A percentile compares a stretch with the other conserved stretches of the same genome.
Conservation (phyloP, 2,113 vertebrate genomes). For the Sporophila hypoxantha region DNA sequence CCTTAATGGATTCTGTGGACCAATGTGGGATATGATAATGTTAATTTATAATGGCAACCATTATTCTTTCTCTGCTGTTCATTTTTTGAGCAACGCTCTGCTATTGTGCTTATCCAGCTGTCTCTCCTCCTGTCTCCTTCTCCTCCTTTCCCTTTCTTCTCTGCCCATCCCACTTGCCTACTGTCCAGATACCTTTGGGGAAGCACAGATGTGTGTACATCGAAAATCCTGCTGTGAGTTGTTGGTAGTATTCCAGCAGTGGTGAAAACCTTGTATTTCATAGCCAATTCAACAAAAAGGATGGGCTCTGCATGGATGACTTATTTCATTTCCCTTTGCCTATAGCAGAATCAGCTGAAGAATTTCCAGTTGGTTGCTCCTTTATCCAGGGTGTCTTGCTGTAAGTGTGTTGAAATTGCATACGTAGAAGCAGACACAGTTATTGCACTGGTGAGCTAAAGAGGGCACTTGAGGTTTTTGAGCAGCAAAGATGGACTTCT, state of each 20-base stretch:
- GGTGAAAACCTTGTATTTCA: neutral
- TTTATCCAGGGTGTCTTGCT: neutral
- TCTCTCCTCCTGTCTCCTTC: neutral
- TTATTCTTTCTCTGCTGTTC: neutral
- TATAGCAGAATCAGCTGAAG: neutral
- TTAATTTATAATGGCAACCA: neutral
- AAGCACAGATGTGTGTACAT: neutral
- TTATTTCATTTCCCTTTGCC: neutral
- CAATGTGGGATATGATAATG: neutral
- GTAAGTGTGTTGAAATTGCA: neutral
- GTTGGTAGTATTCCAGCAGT: neutral
- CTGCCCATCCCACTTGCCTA: neutral
- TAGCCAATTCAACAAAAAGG: neutral
- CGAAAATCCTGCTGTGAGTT: neutral
- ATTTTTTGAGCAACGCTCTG: neutral
- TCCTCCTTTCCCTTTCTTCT: neutral
- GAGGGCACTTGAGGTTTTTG: conserved; percentile 30
- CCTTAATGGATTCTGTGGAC: neutral
- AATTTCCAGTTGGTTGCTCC: neutral
- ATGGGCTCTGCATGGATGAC: neutral
- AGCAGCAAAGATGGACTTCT: neutral
- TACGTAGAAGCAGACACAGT: neutral
- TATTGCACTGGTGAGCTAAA: conserved; percentile 4
- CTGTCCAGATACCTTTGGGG: neutral
- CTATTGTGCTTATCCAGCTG: neutral